A percentile compares a stretch with the other conserved stretches of the same genome.
These are phyloP conservation scores for Brachionus rotundiformis DNA, from an alignment of 1,140 invertebrate genomes.

Conservation along the genomic window DNA sequence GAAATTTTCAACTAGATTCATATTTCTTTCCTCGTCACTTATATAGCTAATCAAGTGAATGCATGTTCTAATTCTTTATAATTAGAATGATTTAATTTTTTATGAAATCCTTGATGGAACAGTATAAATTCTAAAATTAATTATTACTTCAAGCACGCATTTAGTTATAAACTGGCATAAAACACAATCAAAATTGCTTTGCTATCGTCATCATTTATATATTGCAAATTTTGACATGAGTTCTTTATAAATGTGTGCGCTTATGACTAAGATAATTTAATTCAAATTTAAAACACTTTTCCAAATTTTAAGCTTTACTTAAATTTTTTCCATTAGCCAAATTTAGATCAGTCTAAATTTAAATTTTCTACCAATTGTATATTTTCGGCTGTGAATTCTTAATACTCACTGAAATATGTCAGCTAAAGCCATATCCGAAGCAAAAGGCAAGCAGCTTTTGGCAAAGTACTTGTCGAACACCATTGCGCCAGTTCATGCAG, in stretches of 20 bases:
- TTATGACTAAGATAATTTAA: constrained; percentile 25
- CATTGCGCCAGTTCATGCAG: constrained; percentile 18
- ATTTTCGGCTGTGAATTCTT: neutral
- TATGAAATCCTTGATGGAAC: neutral
- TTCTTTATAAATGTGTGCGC: neutral
- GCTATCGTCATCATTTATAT: constrained; percentile 12
- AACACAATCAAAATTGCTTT: neutral
- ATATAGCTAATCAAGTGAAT: neutral
- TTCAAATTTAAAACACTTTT: neutral
- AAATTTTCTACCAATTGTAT: constrained; percentile 9
- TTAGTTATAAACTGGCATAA: neutral
- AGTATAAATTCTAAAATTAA: neutral
- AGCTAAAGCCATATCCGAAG: constrained; percentile 94
- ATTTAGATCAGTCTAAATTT: constrained; percentile 3
- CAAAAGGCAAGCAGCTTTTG: constrained; percentile 88
- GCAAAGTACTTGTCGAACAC: constrained; percentile 76
- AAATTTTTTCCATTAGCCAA: neutral
- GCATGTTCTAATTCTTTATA: neutral
- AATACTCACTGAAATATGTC: constrained; percentile 72
- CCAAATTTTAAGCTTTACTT: constrained; percentile 20
- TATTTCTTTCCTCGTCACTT: neutral
- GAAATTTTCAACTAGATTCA: neutral
- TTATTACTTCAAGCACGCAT: constrained; percentile 5
- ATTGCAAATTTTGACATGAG: neutral
- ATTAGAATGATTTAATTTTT: constrained; percentile 26